phyloP scores from a whole-genome alignment of 2,113 vertebrate genomes.

The Andinoacara biseriatus region DNA sequence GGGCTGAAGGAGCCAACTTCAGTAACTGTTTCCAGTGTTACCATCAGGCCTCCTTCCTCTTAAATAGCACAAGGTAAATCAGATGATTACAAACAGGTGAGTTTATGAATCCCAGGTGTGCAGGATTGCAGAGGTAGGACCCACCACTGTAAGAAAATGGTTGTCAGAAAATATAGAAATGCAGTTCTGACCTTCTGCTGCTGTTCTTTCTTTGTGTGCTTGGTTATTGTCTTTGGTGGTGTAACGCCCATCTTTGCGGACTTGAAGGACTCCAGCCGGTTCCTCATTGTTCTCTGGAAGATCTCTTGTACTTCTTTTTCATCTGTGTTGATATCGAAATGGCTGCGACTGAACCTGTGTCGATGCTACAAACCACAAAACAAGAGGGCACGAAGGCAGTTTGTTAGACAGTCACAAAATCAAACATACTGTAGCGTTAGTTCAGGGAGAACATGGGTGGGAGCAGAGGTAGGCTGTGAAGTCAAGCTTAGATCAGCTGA shows the following conservation, averaged over 20 bases:
- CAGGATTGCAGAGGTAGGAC: too few species aligned
- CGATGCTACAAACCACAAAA: slow-evolving; percentile 81
- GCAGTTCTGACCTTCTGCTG: slow-evolving; percentile 80
- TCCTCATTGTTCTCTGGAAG: slow-evolving; percentile 97
- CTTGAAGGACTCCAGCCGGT: slow-evolving; percentile 94
- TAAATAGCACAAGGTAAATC: too few species aligned
- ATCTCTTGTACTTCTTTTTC: slow-evolving; percentile 94
- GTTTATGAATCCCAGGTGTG: too few species aligned
- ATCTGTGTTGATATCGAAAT: slow-evolving; percentile 81
- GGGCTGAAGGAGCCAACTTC: too few species aligned
- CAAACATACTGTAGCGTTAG: too few species aligned
- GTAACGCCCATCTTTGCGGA: slow-evolving; percentile 89
- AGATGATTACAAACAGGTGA: too few species aligned
- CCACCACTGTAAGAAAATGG: too few species aligned
- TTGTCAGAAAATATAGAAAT: not conserved
- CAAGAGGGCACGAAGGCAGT: not conserved
- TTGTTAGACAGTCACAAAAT: not conserved
- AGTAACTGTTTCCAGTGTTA: too few species aligned
- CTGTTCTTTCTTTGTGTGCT: slow-evolving; percentile 87
- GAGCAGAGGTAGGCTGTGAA: not conserved
- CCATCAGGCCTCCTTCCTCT: too few species aligned
- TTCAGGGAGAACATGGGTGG: too few species aligned
- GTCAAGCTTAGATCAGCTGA: not conserved
- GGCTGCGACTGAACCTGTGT: slow-evolving; percentile 91
- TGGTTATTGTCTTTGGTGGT: slow-evolving; percentile 85